Conservation (phyloP, 1,140 invertebrate species). For the Caenorhabditis briggsae region DNA sequence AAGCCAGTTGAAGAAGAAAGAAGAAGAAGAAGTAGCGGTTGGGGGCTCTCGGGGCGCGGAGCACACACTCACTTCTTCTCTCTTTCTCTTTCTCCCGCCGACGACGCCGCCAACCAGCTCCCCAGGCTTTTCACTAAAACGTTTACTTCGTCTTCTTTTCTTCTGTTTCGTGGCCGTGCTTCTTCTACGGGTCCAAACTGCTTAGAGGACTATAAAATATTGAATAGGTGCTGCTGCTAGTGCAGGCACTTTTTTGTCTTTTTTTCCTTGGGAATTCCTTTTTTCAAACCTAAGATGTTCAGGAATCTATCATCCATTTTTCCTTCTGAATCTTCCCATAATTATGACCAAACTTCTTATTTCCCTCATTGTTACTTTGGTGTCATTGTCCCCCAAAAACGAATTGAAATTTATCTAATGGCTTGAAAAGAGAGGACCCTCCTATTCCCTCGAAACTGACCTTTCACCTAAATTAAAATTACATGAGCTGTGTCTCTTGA, state of each 20-base stretch:
- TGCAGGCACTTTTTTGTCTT: constrained; percentile 50
- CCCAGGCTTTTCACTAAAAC: constrained; percentile 42
- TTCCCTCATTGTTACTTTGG: not conserved
- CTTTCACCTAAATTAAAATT: constrained; percentile 51
- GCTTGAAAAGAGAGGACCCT: not conserved
- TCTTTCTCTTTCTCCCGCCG: not conserved
- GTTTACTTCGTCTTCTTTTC: constrained; percentile 28
- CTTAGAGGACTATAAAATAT: constrained; percentile 44
- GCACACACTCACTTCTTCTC: constrained; percentile 50
- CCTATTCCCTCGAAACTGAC: not conserved
- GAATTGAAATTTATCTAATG: constrained; percentile 38
- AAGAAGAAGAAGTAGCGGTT: constrained; percentile 29
- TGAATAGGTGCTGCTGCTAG: constrained; percentile 24
- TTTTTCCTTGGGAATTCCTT: not conserved
- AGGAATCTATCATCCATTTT: too few species aligned
- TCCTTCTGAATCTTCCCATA: too few species aligned
- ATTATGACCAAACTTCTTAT: too few species aligned
- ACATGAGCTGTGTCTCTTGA: not conserved
- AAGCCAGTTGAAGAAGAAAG: constrained; percentile 38
- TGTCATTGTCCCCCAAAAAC: constrained; percentile 13
- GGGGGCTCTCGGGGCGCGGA: constrained; percentile 13
- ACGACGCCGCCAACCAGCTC: not conserved
- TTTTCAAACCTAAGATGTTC: not conserved
- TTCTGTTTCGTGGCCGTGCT: not conserved
- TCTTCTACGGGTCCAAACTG: not conserved